Evolutionary conservation across 2,888 invertebrate genomes (phyloP), one percentile per base, ranked within the genome.

Genomic region (Lithosia quadra): DNA sequence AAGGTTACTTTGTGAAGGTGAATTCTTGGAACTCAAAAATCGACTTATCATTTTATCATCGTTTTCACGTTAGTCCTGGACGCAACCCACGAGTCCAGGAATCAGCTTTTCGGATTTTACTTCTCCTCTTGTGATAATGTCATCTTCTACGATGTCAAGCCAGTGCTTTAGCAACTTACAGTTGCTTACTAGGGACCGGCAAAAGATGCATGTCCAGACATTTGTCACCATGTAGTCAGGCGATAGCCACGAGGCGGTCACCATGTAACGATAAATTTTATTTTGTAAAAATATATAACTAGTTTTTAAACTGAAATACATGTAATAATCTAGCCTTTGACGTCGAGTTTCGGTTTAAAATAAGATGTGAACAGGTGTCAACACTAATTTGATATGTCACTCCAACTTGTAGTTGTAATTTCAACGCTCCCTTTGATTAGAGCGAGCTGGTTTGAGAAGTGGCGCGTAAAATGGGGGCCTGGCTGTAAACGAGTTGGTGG

Each of bases 381-480:
- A 8, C 49, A 49, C 49, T 49, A 49, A 49, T n/a, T 49, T 49
- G 49, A n/a, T n/a, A 49, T 49, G 49, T 49, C n/a, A 49, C 49
- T n/a, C 49, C 49, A 49, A 49, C 8, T 49, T 49, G 49, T 49
- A 43, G 43, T 43, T 15, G 43, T 43, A 43, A 43, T 43, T 15
- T 15, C 43, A 13, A n/a, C 18, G 49, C 49, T 49, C 49, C 49
- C 49, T 49, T 49, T 49, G 49, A 49, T 49, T 49, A 49, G 49
- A 49, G 49, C 49, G n/a, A n/a, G n/a, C 49, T 49, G n/a, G 49
- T 49, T 39, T 49, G 49, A 49, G 49, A 49, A 49, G 49, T n/a
- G 49, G n/a, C n/a, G 49, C 18, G 49, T 49, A n/a, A n/a, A 49
- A 49, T 49, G 49, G 8, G 49, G 49, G 49, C 49, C n/a, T 49